Evolutionary conservation across 2,888 invertebrate species (phyloP), one percentile per base, ranked within the genome.

Genomic region (Isotomurus palustris): DNA sequence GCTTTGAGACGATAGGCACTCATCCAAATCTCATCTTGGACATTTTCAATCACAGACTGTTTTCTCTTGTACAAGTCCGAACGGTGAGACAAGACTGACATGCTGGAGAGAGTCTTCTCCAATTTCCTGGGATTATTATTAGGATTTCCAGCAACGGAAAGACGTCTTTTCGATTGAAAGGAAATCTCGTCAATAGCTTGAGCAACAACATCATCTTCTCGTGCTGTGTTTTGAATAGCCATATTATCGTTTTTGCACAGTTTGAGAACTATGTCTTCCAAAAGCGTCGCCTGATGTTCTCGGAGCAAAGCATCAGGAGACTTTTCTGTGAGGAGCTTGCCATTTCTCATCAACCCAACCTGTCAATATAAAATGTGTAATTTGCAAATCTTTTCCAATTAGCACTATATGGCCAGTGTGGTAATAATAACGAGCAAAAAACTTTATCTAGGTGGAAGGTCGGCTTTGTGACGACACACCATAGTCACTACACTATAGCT

Each of bases 331-430:
- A 67, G 49, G 1, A 67, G 43, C 6, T 60, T 56, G 4, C 67
- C 67, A 41, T 63, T 65, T 60, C 67, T 29, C 67, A 67, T 67
- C 21, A 67, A 44, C 1, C 67, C 67, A 50, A 66, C 62, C 63
- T 66, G 32, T 14, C 32, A 32, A 10, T 21, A n/a, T 17, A 28
- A 22, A 44, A 45, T 17, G 12, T 25, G 22, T 45, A 25, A 8
- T 45, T 44, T 24, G 17, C 10, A 5, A 44, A 22, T 10, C 8
- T 38, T 8, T 25, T 8, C n/a, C 41, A 24, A 22, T 17, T n/a
- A 22, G 27, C 17, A 27, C n/a, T 22, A 24, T 17, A 24, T n/a
- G 19, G 21, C 12, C n/a, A 45, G 24, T 25, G 8, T 45, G n/a
- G n/a, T 14, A n/a, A n/a, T 38, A 38, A 5, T 17, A 38, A 38